Evolutionary conservation across 2,113 vertebrate species (phyloP), one percentile per base, ranked within the genome.

Genomic region (Podocnemis expansa): DNA sequence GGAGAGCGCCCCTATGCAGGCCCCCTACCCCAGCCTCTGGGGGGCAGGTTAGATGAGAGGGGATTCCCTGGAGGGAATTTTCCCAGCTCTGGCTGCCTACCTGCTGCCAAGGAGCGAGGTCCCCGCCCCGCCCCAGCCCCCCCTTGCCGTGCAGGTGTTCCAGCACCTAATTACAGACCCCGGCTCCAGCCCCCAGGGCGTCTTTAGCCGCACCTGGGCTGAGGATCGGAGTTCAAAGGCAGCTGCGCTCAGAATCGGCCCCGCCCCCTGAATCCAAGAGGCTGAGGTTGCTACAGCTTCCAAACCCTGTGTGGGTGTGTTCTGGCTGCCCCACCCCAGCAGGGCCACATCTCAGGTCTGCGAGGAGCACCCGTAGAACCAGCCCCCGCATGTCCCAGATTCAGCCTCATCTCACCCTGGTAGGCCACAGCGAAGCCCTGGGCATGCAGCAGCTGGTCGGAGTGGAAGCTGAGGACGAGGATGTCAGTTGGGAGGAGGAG

Each of bases 391-490:
- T 34, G 3, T 8, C 63, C 63, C 63, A 22, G 63, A 70, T 17
- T 21, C 41, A 76, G 67, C 41, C 9, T 10, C 31, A 75, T 14
- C 90, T 91, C 89, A 98, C 97, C 97, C 22, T 90, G 95, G 88
- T 97, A 98, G 56, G 95, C 80, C 60, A 97, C 90, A 12, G 96
- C 97, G 80, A 97, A 98, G 80, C 97, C 98, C 80, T 97, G 97
- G 13, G 94, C 97, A 12, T 96, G 95, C 80, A 96, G 93, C 3
- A 95, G 91, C 9, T 92, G 94, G 54, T 98, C 96, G 19, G 97
- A 97, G 31, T 70, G 95, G 94, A 98, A 98, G 45, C 82, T 93
- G 70, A 98, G 93, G 75, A 84, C 63, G 41, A 98, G 90, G 22
- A 73, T 85, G 4, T 94, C 27, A 2, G 95, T 56, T n/a, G 89